Conservation (phyloP, 2,113 vertebrate species). For the Pygoscelis antarcticus region DNA sequence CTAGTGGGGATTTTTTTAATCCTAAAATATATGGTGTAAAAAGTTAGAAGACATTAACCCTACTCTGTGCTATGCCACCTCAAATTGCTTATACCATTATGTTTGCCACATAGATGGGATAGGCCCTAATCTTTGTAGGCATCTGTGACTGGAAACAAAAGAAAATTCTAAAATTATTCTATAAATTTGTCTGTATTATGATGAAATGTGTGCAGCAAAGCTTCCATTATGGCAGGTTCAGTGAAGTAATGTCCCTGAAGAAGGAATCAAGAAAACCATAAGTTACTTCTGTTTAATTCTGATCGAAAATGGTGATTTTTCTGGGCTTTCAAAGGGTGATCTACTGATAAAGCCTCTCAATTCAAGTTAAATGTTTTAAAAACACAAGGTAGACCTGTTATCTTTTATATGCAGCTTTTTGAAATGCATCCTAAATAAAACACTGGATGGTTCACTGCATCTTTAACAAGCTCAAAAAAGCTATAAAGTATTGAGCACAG, state of each 20-base stretch:
- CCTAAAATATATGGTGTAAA: background rate
- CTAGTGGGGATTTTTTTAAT: background rate
- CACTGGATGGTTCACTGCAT: background rate
- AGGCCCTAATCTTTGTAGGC: background rate
- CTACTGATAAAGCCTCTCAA: background rate
- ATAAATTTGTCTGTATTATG: background rate
- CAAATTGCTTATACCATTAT: background rate
- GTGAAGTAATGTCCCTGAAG: background rate
- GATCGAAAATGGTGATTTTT: background rate
- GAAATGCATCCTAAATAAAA: background rate
- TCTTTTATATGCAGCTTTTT: background rate
- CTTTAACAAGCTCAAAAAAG: background rate
- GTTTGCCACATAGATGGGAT: background rate
- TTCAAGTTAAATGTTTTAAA: background rate
- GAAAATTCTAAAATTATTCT: background rate
- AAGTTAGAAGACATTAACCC: background rate
- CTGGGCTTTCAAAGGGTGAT: background rate
- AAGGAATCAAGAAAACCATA: background rate
- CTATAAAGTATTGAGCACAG: background rate
- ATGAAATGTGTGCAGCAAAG: background rate
- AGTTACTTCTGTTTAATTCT: background rate
- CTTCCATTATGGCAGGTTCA: background rate
- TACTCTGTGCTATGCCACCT: background rate
- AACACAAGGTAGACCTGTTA: background rate
- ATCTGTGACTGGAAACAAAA: background rate